Percentiles rank a stretch among this genome's conserved stretches.
These are phyloP conservation scores for Zeuzera pyrina DNA, from an alignment of 2,888 invertebrate species.

Conservation along the genomic window DNA sequence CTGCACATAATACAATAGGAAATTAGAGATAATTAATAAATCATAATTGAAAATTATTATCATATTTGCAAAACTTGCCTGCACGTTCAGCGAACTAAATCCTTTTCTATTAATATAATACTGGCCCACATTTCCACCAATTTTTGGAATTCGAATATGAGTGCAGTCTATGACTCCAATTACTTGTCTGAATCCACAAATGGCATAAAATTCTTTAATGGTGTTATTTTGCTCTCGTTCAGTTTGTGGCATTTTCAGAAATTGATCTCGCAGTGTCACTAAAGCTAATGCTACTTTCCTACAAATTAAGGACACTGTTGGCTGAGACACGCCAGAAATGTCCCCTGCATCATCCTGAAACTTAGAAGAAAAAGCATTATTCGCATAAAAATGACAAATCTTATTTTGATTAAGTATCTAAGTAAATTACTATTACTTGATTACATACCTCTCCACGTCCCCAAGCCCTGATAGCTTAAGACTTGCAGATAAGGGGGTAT, in stretches of 20 bases:
- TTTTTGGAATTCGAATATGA: constrained; percentile 13
- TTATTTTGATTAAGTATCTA: too few relatives aligned
- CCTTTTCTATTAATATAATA: constrained; percentile 13
- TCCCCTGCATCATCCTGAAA: constrained; percentile 9
- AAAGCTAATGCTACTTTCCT: constrained; percentile 2
- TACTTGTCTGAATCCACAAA: constrained; percentile 4
- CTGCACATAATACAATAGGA: too few relatives aligned
- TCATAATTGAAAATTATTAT: too few relatives aligned
- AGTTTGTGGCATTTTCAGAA: constrained; percentile 3
- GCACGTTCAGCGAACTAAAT: constrained; percentile 11
- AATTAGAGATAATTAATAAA: too few relatives aligned
- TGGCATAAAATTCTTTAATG: not conserved
- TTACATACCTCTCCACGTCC: constrained; percentile 2
- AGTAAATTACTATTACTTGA: not conserved
- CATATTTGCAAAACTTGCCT: too few relatives aligned
- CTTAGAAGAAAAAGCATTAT: constrained; percentile 1
- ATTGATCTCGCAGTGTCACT: not conserved
- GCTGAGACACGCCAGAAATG: constrained; percentile 5
- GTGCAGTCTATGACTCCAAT: constrained; percentile 12
- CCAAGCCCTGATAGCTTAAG: constrained; percentile 1
- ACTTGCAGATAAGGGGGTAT: constrained; percentile 3
- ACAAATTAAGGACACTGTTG: not conserved
- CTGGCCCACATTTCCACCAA: constrained; percentile 9
- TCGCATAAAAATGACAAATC: too few relatives aligned
- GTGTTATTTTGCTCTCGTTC: not conserved